Evolutionary conservation across 2,888 invertebrate genomes (phyloP).

Genomic region (Amblyjoppa proteus): DNA sequence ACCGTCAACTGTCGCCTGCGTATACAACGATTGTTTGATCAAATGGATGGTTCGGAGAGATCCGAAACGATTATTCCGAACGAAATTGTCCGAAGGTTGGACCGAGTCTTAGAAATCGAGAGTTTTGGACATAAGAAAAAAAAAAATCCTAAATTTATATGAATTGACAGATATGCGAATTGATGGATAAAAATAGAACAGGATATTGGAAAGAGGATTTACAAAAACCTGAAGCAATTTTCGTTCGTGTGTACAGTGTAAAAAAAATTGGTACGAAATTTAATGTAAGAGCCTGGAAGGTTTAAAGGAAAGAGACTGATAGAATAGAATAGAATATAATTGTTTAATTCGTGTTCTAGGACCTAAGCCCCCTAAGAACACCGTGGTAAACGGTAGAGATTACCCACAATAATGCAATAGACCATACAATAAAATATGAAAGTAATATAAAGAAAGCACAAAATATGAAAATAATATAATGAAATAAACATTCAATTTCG

Average conservation of each 20-base stretch:
- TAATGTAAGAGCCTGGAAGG: too few relatives aligned
- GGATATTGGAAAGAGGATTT: not conserved
- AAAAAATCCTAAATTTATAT: not conserved
- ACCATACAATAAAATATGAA: too few relatives aligned
- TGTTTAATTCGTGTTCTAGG: too few relatives aligned
- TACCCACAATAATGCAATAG: too few relatives aligned
- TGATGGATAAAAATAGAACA: not conserved
- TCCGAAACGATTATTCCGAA: not conserved
- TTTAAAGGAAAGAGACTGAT: too few relatives aligned
- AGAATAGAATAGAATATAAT: too few relatives aligned
- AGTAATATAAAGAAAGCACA: too few relatives aligned
- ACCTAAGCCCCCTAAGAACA: too few relatives aligned
- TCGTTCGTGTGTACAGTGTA: not conserved
- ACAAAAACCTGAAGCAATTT: not conserved
- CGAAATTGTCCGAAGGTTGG: not conserved
- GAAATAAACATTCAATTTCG: too few relatives aligned
- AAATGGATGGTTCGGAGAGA: not conserved
- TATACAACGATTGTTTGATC: conserved; percentile 19
- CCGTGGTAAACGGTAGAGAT: too few relatives aligned
- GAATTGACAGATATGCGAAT: not conserved
- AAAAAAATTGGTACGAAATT: too few relatives aligned
- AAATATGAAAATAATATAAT: too few relatives aligned
- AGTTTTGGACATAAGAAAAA: not conserved
- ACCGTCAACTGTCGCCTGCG: not conserved
- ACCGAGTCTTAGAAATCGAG: not conserved